phyloP scores from a whole-genome alignment of 1,140 invertebrate species.

The Drosophila ogumai region DNA sequence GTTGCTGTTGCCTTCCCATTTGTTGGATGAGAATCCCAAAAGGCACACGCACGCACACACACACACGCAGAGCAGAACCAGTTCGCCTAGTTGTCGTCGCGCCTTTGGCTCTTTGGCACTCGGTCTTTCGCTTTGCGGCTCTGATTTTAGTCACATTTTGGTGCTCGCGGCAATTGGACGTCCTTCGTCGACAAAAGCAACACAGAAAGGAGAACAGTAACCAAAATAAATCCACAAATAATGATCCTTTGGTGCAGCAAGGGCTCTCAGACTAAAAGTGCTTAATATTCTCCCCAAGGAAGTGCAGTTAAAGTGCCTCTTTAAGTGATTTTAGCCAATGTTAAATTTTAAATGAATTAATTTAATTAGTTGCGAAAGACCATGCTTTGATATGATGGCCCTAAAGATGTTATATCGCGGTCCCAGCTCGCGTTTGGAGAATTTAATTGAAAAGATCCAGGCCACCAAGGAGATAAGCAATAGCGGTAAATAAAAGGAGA shows the following conservation, averaged over 20 bases:
- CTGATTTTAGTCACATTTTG: slow-evolving; percentile 81
- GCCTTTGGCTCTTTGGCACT: slow-evolving; percentile 66
- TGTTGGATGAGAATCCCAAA: slow-evolving; percentile 73
- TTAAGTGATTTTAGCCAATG: slow-evolving; percentile 19
- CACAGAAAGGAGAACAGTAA: slow-evolving; percentile 6
- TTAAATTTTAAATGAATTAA: neutral
- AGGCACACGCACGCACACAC: slow-evolving; percentile 54
- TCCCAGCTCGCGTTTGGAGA: slow-evolving; percentile 91
- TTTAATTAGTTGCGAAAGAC: slow-evolving; percentile 24
- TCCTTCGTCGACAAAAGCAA: slow-evolving; percentile 39
- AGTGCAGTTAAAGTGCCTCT: slow-evolving; percentile 33
- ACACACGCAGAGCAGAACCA: slow-evolving; percentile 54
- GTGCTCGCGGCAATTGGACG: slow-evolving; percentile 80
- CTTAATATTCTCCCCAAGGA: slow-evolving; percentile 6
- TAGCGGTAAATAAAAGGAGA: slow-evolving; percentile 62
- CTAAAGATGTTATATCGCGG: slow-evolving; percentile 91
- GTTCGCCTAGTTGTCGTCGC: slow-evolving; percentile 69
- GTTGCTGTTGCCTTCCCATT: slow-evolving; percentile 70
- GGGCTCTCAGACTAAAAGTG: slow-evolving; percentile 15
- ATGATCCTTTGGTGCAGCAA: slow-evolving; percentile 59
- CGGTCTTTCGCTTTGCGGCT: slow-evolving; percentile 52
- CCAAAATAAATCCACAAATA: slow-evolving; percentile 25
- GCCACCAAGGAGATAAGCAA: slow-evolving; percentile 88
- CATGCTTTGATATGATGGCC: slow-evolving; percentile 83
- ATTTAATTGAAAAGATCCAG: slow-evolving; percentile 93